Evolutionary conservation across 1,140 invertebrate genomes (phyloP), one percentile per base, ranked within the genome.

Genomic region (Heliothis virescens): DNA sequence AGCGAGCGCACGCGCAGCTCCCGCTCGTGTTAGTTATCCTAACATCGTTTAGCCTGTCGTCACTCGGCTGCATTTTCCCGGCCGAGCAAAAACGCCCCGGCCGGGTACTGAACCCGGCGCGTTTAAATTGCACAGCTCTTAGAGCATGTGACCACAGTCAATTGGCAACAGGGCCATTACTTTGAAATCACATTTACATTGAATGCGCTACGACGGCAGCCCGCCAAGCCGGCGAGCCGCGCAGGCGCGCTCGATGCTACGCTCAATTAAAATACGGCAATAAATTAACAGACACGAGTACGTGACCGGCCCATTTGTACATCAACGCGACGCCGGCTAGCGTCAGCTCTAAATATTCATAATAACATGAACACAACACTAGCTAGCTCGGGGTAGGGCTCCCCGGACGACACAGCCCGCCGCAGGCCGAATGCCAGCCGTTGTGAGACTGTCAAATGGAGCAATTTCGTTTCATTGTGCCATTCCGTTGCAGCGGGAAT

Each of bases 181-280:
- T 88, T 87, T 85, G 82, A 84, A 83, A 84, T 55, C 84, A 83
- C 87, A 93, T 93, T 93, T 91, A 92, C 92, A 93, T 93, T 93
- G 92, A 93, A 93, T 93, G 90, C 34, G 34, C 83, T 67, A 55
- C 57, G 48, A 41, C 71, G 79, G 59, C 16, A 62, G 82, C 78
- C 83, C 80, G 80, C 62, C 82, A 47, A 67, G 57, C 73, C 84
- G 83, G 16, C 85, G 78, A 71, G 34, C 21, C 21, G 21, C 21
- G 21, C 21, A 26, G 21, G 21, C 21, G 21, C 34, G 34, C 34
- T 41, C 34, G 88, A 86, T 85, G 87, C 84, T 76, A 87, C 80
- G 67, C 87, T 85, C 90, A 93, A 92, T 93, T 93, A 93, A 93
- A 92, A 92, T 89, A 88, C 85, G 84, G 79, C 86, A 85, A 87